Conservation (phyloP, 2,113 vertebrate species). For the Alosa alosa region DNA sequence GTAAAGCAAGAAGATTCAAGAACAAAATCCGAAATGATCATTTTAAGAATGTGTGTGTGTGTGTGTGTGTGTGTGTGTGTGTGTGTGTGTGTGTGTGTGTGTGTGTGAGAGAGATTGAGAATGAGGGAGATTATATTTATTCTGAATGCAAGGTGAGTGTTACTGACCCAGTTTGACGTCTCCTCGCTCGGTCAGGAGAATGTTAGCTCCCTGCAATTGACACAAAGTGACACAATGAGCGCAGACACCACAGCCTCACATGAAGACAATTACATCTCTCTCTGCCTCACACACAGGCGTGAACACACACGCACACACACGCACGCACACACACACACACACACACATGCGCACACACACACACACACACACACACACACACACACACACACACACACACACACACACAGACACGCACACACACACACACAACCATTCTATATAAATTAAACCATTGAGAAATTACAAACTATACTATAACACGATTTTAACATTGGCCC, state of each 20-base stretch:
- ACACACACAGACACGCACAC: neutral
- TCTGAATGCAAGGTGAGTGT: conserved; percentile 14
- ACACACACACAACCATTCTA: neutral
- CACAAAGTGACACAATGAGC: conserved; percentile 39
- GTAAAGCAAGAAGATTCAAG: conserved; percentile 19
- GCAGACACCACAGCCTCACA: conserved; percentile 43
- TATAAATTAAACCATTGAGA: neutral
- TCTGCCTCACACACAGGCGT: conserved; percentile 49
- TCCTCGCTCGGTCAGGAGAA: conserved; percentile 56
- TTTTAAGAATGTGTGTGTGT: neutral
- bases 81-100: neutral
- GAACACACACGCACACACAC: conserved; percentile 32
- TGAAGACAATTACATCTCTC: conserved; percentile 35
- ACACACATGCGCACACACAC: neutral
- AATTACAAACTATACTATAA: neutral
- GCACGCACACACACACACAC: conserved; percentile 32
- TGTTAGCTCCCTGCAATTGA: conserved; percentile 54
- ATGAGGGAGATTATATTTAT: neutral
- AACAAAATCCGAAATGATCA: neutral
- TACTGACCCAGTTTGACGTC: conserved; percentile 61
- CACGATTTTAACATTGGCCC: neutral
- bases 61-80: conserved; percentile 13
- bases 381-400: conserved; percentile 3
- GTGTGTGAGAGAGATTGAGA: neutral
- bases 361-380: conserved; percentile 3